phyloP scores from a whole-genome alignment of 2,113 vertebrate species.

The Megaceryle maxima region DNA sequence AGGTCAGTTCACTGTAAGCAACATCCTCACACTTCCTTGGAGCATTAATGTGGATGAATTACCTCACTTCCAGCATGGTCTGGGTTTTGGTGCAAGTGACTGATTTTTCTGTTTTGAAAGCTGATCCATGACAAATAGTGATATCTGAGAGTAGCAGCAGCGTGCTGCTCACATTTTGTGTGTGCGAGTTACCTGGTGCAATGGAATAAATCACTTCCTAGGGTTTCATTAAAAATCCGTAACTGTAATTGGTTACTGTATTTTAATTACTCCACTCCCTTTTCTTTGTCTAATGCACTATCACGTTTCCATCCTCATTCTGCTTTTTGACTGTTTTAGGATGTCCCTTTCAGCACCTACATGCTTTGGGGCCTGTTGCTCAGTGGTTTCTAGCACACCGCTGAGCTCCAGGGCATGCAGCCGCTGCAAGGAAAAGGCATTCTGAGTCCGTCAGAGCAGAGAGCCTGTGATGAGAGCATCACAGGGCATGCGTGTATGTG shows the following conservation, averaged over 20 bases:
- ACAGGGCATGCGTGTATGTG: neutral
- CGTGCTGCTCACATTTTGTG: neutral
- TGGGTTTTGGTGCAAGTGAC: neutral
- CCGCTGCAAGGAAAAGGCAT: neutral
- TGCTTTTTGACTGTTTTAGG: constrained; percentile 36
- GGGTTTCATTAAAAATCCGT: neutral
- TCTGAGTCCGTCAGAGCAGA: constrained; percentile 5
- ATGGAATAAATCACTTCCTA: neutral
- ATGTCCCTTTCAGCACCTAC: constrained; percentile 26
- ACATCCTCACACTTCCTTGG: neutral
- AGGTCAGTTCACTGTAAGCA: neutral
- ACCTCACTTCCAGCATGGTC: neutral
- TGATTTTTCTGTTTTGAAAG: neutral
- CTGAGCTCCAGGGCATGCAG: neutral
- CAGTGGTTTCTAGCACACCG: neutral
- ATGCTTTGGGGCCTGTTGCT: neutral
- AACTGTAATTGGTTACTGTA: neutral
- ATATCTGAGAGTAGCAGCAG: neutral
- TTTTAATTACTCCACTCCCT: neutral
- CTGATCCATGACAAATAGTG: neutral
- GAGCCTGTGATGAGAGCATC: neutral
- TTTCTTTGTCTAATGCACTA: neutral
- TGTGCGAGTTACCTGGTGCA: neutral
- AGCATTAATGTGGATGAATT: neutral
- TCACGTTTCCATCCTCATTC: constrained; percentile 35